phyloP scores from a whole-genome alignment of 2,888 invertebrate species.

The Mesoligia furuncula region DNA sequence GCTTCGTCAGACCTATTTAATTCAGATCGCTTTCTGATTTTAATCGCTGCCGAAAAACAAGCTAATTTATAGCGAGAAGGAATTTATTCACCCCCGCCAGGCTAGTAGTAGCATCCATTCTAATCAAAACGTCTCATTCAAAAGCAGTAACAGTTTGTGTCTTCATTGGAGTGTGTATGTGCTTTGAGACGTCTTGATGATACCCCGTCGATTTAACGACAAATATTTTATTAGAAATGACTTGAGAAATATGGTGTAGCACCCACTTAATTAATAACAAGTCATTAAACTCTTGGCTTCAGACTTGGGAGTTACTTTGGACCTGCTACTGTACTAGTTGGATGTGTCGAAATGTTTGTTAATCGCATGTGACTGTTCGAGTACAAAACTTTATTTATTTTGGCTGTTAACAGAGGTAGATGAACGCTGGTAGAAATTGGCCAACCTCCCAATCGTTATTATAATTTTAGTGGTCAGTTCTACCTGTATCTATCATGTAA shows the following conservation, averaged over 20 bases:
- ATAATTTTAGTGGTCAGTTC: constrained; percentile 75
- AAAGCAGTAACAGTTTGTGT: constrained; percentile 19
- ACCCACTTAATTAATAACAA: constrained; percentile 48
- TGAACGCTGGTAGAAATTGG: constrained; percentile 72
- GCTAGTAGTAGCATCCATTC: background rate
- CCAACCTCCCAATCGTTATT: constrained; percentile 78
- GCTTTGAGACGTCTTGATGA: background rate
- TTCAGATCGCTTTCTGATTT: constrained; percentile 31
- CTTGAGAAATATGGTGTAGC: constrained; percentile 18
- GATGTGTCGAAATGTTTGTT: constrained; percentile 56
- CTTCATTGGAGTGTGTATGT: constrained; percentile 9
- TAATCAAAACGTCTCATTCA: constrained; percentile 27
- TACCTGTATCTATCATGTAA: constrained; percentile 62
- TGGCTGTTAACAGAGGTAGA: constrained; percentile 76
- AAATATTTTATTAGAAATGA: constrained; percentile 14
- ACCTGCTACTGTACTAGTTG: constrained; percentile 44
- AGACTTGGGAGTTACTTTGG: constrained; percentile 22
- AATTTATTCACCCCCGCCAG: constrained; percentile 30
- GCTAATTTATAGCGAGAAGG: constrained; percentile 1
- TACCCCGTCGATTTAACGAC: constrained; percentile 18
- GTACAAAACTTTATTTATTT: constrained; percentile 76
- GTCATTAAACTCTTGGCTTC: constrained; percentile 57
- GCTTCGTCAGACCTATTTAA: constrained; percentile 26
- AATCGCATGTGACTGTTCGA: constrained; percentile 57
- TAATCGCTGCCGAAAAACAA: constrained; percentile 21